Evolutionary conservation across 2,888 invertebrate genomes (phyloP).

Genomic region (Zygogramma bicolorata): DNA sequence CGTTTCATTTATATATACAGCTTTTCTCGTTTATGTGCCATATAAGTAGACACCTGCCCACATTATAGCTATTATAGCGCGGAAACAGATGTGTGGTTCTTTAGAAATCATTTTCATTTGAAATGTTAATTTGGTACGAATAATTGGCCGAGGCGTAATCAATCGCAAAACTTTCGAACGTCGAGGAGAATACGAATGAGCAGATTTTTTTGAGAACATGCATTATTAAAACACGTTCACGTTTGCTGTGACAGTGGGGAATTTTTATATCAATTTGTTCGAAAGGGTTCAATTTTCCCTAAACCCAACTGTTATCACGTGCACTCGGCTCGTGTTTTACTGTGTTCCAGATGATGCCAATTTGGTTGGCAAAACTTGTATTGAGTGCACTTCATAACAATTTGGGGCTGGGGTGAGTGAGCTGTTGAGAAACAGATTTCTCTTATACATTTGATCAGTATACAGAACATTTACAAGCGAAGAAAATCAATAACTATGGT

Average conservation of each 20-base stretch:
- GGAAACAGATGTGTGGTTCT: constrained; percentile 8
- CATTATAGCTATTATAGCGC: constrained; percentile 5
- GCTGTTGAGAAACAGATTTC: too few species aligned
- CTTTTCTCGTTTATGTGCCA: constrained; percentile 10
- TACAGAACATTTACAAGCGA: too few species aligned
- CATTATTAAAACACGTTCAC: not conserved
- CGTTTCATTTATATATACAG: constrained; percentile 7
- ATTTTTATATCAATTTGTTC: not conserved
- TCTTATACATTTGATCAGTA: too few species aligned
- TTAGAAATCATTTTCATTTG: constrained; percentile 13
- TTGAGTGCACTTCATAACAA: too few species aligned
- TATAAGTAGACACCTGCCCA: constrained; percentile 10
- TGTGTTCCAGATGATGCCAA: too few species aligned
- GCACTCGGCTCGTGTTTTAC: too few species aligned
- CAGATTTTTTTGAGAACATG: not conserved
- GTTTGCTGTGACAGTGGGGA: not conserved
- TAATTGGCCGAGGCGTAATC: constrained; percentile 1
- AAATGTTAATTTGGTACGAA: constrained; percentile 7
- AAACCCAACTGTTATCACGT: too few species aligned
- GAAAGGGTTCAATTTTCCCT: too few species aligned
- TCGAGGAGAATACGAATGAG: constrained; percentile 5
- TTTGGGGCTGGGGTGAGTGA: too few species aligned
- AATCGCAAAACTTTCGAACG: constrained; percentile 11
- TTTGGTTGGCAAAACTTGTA: too few species aligned
- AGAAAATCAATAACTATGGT: too few species aligned